A percentile compares a stretch with the other conserved stretches of the same genome.
Conservation (phyloP, 2,888 invertebrate species). For the Euplagia quadripunctaria region DNA sequence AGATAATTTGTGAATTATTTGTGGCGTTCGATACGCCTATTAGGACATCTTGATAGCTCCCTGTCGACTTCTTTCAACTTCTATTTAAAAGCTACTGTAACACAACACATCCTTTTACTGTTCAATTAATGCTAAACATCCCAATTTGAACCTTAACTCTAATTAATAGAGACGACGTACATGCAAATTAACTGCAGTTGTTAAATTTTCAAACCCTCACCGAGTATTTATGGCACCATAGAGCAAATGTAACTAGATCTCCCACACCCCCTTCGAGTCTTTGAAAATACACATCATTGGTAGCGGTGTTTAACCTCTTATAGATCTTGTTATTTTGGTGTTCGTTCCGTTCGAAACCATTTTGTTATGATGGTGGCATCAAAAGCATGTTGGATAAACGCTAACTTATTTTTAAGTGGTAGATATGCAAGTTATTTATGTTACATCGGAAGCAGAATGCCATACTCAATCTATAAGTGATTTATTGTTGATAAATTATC, state of each 20-base stretch:
- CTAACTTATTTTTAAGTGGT: slow-evolving; percentile 81
- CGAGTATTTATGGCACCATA: slow-evolving; percentile 75
- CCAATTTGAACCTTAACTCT: slow-evolving; percentile 57
- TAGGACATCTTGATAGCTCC: slow-evolving; percentile 85
- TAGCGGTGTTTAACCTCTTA: slow-evolving; percentile 27
- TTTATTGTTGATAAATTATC: slow-evolving; percentile 73
- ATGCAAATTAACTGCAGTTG: slow-evolving; percentile 34
- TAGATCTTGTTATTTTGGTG: slow-evolving; percentile 57
- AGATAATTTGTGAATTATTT: slow-evolving; percentile 85
- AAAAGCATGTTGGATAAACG: slow-evolving; percentile 67
- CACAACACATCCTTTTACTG: slow-evolving; percentile 27
- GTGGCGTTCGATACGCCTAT: slow-evolving; percentile 82
- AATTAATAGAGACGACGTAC: slow-evolving; percentile 37
- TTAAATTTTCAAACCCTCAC: slow-evolving; percentile 63
- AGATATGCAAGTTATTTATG: slow-evolving; percentile 76
- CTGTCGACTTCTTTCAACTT: slow-evolving; percentile 86
- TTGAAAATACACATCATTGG: slow-evolving; percentile 17
- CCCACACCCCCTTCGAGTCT: slow-evolving; percentile 27
- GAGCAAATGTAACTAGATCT: slow-evolving; percentile 62
- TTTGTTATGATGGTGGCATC: slow-evolving; percentile 74
- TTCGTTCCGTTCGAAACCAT: slow-evolving; percentile 51
- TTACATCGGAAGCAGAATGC: slow-evolving; percentile 77
- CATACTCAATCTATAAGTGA: slow-evolving; percentile 76
- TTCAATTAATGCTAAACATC: slow-evolving; percentile 13
- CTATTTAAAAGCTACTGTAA: slow-evolving; percentile 83